Evolutionary conservation across 2,888 invertebrate species (phyloP).

Genomic region (Trissolcus brochymenae): DNA sequence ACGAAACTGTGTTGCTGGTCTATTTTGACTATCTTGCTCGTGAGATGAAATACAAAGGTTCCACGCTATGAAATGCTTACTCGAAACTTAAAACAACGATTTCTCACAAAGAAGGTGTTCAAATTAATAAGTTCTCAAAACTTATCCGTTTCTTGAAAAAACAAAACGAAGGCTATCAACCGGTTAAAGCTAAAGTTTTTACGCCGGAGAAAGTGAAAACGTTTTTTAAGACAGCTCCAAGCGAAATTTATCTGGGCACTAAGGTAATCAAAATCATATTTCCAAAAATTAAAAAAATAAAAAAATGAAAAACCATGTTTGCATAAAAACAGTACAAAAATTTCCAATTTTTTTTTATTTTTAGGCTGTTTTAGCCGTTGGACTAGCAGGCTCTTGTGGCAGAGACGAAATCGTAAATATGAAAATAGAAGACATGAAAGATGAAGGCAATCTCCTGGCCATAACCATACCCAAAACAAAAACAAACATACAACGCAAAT

Average conservation of each 20-base stretch:
- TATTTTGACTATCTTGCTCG: too few species aligned
- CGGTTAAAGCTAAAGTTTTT: slow-evolving; percentile 15
- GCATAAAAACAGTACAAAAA: not conserved
- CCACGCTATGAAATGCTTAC: too few species aligned
- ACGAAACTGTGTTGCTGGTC: too few species aligned
- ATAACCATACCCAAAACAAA: slow-evolving; percentile 18
- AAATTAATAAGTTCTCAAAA: slow-evolving; percentile 5
- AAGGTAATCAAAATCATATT: slow-evolving; percentile 3
- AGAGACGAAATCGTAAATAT: slow-evolving; percentile 24
- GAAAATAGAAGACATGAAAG: slow-evolving; percentile 12
- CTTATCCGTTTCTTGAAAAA: slow-evolving; percentile 41
- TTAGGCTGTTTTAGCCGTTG: slow-evolving; percentile 19
- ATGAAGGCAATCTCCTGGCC: slow-evolving; percentile 13
- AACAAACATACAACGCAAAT: slow-evolving; percentile 7
- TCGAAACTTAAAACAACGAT: too few species aligned
- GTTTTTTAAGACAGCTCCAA: slow-evolving; percentile 14
- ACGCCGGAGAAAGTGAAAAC: not conserved
- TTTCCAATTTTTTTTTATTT: not conserved
- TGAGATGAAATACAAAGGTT: too few species aligned
- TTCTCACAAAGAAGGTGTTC: not conserved
- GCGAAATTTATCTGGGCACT: not conserved
- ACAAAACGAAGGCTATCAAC: slow-evolving; percentile 54
- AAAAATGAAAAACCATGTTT: too few species aligned
- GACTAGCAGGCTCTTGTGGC: slow-evolving; percentile 14
- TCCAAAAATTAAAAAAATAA: too few species aligned